A percentile compares a stretch with the other conserved stretches of the same genome.
Conservation (phyloP, 2,113 vertebrate genomes). For the Salvelinus fontinalis region DNA sequence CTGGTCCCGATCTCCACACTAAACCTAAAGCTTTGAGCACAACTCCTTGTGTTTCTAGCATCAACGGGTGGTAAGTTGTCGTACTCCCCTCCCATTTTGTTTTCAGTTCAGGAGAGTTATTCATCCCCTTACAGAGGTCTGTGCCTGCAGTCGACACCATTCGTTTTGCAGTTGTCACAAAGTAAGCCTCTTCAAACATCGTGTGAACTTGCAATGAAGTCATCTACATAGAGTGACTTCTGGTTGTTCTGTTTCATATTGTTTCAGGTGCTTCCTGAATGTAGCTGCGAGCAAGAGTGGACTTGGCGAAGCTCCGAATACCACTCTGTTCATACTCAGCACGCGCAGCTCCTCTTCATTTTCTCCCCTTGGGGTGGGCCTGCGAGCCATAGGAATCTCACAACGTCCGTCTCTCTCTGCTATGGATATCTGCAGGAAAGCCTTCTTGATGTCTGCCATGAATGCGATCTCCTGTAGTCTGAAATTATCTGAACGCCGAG, state of each 20-base stretch:
- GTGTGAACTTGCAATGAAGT: conserved; percentile 16
- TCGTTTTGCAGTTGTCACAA: conserved; percentile 6
- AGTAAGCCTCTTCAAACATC: conserved; percentile 13
- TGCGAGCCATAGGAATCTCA: background rate
- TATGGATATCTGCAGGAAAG: too few relatives aligned
- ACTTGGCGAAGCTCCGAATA: conserved; percentile 6
- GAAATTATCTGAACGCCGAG: too few relatives aligned
- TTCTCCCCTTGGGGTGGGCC: background rate
- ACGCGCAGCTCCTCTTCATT: background rate
- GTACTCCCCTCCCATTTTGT: conserved; percentile 8
- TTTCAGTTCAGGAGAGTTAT: conserved; percentile 26
- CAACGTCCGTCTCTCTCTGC: background rate
- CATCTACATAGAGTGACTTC: conserved; percentile 32
- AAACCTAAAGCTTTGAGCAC: conserved; percentile 33
- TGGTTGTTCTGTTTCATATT: conserved; percentile 11
- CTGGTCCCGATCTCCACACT: conserved; percentile 10
- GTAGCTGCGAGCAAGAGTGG: conserved; percentile 19
- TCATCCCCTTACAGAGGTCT: conserved; percentile 29
- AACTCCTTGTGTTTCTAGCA: conserved; percentile 2
- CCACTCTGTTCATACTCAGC: conserved; percentile 3
- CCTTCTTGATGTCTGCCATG: background rate
- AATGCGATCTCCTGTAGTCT: background rate
- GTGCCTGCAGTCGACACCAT: conserved; percentile 20
- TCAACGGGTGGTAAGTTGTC: background rate
- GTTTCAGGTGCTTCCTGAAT: conserved; percentile 1